phyloP scores from a whole-genome alignment of 53 echinoderm and acorn worm species.

The Patiria pectinifera region DNA sequence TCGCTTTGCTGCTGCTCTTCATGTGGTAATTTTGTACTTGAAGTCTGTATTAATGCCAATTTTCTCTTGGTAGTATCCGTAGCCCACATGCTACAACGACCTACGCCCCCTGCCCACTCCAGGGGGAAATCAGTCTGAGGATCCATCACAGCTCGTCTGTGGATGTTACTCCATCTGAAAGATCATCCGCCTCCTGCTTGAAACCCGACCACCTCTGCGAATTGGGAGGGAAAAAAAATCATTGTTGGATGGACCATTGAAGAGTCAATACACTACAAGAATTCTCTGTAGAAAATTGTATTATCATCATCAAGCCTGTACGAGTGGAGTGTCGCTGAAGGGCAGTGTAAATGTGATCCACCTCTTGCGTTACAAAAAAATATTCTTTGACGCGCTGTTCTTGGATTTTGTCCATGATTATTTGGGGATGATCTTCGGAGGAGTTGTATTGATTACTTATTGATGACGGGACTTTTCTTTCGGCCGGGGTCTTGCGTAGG shows the following conservation, averaged over 20 bases:
- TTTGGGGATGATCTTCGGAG: background rate
- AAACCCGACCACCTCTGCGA: background rate
- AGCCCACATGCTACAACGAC: background rate
- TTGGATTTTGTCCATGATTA: background rate
- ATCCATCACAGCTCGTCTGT: background rate
- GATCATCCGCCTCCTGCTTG: background rate
- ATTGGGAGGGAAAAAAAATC: background rate
- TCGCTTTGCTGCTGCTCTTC: too few relatives aligned
- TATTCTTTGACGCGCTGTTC: background rate
- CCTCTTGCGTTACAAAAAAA: background rate
- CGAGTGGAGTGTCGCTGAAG: background rate
- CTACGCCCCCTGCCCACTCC: background rate
- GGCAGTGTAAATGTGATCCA: background rate
- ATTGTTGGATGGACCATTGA: background rate
- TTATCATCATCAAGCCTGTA: background rate
- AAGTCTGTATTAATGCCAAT: background rate
- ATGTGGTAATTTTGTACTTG: background rate
- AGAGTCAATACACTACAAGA: background rate
- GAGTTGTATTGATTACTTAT: slow-evolving; percentile 39
- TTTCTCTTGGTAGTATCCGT: background rate
- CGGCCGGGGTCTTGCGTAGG: background rate
- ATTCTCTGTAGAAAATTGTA: background rate
- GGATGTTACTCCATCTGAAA: background rate
- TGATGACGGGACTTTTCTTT: slow-evolving; percentile 17
- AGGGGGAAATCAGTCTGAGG: background rate